Evolutionary conservation across 2,113 vertebrate genomes (phyloP).

Genomic region (Meles meles): DNA sequence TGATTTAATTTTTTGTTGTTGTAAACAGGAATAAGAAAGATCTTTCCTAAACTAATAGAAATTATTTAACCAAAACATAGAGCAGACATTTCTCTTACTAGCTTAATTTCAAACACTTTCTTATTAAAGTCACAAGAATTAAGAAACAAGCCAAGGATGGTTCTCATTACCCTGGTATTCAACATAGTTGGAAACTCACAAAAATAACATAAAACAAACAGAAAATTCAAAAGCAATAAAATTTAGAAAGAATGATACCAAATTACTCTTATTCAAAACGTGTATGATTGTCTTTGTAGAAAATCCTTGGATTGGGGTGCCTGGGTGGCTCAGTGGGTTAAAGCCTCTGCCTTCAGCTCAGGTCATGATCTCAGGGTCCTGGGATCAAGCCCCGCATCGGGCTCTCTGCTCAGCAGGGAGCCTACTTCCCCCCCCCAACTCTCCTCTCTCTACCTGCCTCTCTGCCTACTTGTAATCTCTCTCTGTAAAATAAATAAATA

Average conservation of each 20-base stretch:
- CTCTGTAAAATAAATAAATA: too few species aligned
- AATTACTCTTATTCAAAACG: neutral
- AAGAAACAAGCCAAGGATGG: neutral
- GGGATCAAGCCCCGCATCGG: too few species aligned
- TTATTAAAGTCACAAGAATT: neutral
- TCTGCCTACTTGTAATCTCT: too few species aligned
- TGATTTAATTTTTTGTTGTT: neutral
- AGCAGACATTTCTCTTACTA: neutral
- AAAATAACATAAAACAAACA: neutral
- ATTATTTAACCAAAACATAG: neutral
- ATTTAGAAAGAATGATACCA: neutral
- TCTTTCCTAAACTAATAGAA: neutral
- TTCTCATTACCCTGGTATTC: neutral
- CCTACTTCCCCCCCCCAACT: too few species aligned
- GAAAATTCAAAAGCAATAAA: neutral
- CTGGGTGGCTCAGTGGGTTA: too few species aligned
- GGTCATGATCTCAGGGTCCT: too few species aligned
- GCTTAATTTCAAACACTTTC: neutral
- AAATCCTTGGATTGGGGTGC: neutral
- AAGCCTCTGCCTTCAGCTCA: too few species aligned
- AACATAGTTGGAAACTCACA: neutral
- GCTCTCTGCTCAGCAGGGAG: too few species aligned
- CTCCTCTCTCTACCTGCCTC: too few species aligned
- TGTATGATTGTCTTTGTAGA: neutral
- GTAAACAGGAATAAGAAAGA: neutral